Conservation (phyloP, 2,113 vertebrate species). For the Danio rerio region DNA sequence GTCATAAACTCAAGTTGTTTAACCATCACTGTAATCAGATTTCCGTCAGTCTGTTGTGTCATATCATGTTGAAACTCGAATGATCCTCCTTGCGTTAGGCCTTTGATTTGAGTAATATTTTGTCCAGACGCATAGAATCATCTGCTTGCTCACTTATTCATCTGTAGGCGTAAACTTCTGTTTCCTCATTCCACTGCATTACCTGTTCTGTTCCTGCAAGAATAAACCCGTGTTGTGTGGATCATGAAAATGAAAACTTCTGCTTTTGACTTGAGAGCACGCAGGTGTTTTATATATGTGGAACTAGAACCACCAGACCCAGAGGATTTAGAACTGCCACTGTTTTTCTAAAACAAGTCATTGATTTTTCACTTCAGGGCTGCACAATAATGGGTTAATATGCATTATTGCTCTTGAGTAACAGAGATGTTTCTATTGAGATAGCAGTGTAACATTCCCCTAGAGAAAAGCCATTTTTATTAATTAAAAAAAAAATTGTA, state of each 20-base stretch:
- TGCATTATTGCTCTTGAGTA: no score
- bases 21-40: not conserved
- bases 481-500: no score
- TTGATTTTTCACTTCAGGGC: no score
- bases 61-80: not conserved
- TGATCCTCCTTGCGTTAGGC: not conserved
- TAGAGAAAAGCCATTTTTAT: no score
- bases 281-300: not conserved
- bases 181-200: constrained; percentile 60
- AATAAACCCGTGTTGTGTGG: constrained; percentile 1
- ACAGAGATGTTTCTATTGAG: no score
- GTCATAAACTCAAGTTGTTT: not conserved
- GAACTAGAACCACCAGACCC: not conserved
- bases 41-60: not conserved
- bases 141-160: no score
- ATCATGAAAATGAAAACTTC: constrained; percentile 38
- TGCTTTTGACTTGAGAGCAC: constrained; percentile 21
- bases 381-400: no score
- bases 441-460: no score
- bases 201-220: constrained; percentile 39
- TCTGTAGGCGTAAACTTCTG: not conserved
- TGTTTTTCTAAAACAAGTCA: no score
- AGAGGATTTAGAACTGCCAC: no score
- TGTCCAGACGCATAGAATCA: no score
- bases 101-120: not conserved